Evolutionary conservation across 2,797 vertebrate species (phyloP).

Genomic region (Eulemur coronatus): DNA sequence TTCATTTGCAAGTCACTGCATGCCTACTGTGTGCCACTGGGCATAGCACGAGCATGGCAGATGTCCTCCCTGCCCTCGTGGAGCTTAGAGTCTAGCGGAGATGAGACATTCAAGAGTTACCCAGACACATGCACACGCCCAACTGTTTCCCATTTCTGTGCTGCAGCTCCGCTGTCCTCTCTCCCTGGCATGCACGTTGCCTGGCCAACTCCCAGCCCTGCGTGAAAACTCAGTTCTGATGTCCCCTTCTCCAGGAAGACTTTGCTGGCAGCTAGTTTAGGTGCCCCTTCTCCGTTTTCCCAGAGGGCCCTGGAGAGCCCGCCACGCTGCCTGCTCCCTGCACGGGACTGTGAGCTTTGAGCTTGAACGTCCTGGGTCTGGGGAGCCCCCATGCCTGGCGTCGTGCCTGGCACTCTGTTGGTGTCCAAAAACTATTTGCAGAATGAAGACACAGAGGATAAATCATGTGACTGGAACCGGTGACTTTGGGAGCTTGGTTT

Average conservation of each 20-base stretch:
- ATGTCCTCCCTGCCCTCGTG: not conserved
- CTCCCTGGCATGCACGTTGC: not conserved
- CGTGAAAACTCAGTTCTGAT: not conserved
- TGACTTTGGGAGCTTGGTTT: not conserved
- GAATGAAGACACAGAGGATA: not conserved
- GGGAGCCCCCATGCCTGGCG: not conserved
- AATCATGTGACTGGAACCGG: not conserved
- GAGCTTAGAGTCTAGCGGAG: not conserved
- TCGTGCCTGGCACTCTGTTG: not conserved
- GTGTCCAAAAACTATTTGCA: not conserved
- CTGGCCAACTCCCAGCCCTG: not conserved
- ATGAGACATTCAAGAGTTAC: not conserved
- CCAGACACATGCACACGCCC: fast-evolving
- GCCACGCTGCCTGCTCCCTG: not conserved
- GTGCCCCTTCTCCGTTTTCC: not conserved
- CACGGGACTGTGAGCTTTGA: not conserved
- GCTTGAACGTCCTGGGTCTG: not conserved
- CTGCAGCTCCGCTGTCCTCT: not conserved
- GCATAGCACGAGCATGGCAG: not conserved
- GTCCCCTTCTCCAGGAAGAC: not conserved
- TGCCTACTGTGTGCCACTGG: not conserved
- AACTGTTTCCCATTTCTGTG: no score
- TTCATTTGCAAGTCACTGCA: not conserved
- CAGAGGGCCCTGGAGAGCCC: not conserved
- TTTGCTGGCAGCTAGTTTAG: not conserved